Conservation (phyloP, 2,888 invertebrate genomes). For the Hyppa rectilinea region DNA sequence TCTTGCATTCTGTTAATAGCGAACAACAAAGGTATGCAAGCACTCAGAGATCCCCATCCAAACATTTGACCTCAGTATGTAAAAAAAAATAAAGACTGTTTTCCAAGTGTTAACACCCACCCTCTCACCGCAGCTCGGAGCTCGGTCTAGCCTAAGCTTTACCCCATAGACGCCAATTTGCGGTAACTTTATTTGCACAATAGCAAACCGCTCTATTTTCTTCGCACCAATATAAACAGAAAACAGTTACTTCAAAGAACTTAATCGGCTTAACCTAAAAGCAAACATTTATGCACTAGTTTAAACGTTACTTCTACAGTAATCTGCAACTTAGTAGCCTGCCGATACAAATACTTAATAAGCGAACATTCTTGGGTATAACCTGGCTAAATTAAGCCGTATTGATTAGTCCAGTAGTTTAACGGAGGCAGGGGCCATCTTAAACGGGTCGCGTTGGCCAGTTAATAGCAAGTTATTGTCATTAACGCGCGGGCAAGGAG, state of each 20-base stretch:
- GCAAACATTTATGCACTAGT: slow-evolving; percentile 36
- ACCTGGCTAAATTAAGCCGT: slow-evolving; percentile 61
- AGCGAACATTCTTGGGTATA: slow-evolving; percentile 64
- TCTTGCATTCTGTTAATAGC: too few relatives aligned
- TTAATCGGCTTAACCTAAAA: slow-evolving; percentile 23
- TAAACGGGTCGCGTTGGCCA: slow-evolving; percentile 66
- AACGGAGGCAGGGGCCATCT: slow-evolving; percentile 51
- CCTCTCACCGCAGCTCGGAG: slow-evolving; percentile 33
- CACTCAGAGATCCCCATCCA: slow-evolving; percentile 10
- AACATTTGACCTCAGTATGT: not conserved
- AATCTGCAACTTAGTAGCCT: slow-evolving; percentile 33
- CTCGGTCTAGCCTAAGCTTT: slow-evolving; percentile 34
- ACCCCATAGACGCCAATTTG: slow-evolving; percentile 46
- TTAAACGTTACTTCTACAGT: slow-evolving; percentile 32
- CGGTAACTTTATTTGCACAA: slow-evolving; percentile 43
- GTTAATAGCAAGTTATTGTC: slow-evolving; percentile 86
- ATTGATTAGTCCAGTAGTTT: slow-evolving; percentile 40
- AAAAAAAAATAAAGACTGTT: slow-evolving; percentile 43
- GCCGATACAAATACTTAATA: slow-evolving; percentile 64
- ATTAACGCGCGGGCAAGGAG: slow-evolving; percentile 79
- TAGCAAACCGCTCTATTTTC: slow-evolving; percentile 29
- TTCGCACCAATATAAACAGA: slow-evolving; percentile 23
- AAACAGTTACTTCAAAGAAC: slow-evolving; percentile 40
- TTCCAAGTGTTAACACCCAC: slow-evolving; percentile 38
- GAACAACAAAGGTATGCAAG: not conserved